A percentile compares a stretch with the other conserved stretches of the same genome.
phyloP scores from a whole-genome alignment of 2,797 vertebrate species.

The Acipenser ruthenus region DNA sequence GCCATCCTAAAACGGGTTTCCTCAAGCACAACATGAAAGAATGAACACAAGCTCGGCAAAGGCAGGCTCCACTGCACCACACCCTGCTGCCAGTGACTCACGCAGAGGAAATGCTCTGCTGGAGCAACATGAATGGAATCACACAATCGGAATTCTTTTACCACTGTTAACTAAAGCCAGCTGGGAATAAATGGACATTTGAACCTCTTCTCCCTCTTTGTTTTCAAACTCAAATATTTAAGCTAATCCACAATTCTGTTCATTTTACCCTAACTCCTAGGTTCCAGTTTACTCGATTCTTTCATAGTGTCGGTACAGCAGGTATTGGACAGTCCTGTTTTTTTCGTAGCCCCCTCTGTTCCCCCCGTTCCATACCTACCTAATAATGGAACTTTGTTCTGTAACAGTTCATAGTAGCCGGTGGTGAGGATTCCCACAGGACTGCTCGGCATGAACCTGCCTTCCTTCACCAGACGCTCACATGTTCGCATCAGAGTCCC shows the following conservation, averaged over 20 bases:
- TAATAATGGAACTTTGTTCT: slow-evolving; percentile 95
- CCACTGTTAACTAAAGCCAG: not conserved
- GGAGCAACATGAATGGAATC: slow-evolving; percentile 25
- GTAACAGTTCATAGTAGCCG: slow-evolving; percentile 93
- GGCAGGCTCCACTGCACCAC: not conserved
- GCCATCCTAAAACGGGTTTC: too few species aligned
- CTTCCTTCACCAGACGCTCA: slow-evolving; percentile 92
- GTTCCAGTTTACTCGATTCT: not conserved
- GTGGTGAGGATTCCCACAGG: slow-evolving; percentile 91
- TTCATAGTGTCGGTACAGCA: too few species aligned
- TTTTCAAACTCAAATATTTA: too few species aligned
- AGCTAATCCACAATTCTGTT: too few species aligned
- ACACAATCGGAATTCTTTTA: slow-evolving; percentile 43
- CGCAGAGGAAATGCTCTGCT: slow-evolving; percentile 33
- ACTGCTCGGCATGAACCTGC: slow-evolving; percentile 84
- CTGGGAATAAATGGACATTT: too few species aligned
- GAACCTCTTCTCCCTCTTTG: too few species aligned
- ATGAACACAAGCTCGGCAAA: not conserved
- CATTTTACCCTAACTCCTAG: not conserved
- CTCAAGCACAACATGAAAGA: not conserved
- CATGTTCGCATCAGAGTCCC: slow-evolving; percentile 95
- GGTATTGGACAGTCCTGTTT: too few species aligned
- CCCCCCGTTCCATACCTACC: slow-evolving; percentile 59
- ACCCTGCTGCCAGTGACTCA: slow-evolving; percentile 40
- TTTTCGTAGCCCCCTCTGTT: not conserved